Conservation (phyloP, 2,797 vertebrate genomes). For the Coccyzus lansbergi region DNA sequence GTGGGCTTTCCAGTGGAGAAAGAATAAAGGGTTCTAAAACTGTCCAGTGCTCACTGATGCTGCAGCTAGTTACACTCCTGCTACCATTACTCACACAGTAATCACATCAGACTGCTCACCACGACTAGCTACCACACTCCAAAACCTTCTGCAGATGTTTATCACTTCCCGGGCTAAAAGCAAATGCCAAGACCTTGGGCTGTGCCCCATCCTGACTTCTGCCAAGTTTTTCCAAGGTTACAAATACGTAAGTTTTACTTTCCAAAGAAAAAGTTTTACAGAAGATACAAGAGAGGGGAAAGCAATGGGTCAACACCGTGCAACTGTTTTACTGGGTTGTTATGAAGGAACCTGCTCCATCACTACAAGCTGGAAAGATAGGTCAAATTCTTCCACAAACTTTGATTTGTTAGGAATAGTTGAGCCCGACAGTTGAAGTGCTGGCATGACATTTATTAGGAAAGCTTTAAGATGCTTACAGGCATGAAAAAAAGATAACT, state of each 20-base stretch:
- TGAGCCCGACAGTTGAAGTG: fast-evolving
- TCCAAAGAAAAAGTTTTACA: background rate
- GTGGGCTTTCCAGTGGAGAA: background rate
- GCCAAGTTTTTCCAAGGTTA: background rate
- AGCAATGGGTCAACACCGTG: fast-evolving
- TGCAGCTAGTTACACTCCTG: background rate
- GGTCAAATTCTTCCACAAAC: background rate
- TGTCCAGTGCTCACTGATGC: background rate
- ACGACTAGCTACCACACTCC: fast-evolving
- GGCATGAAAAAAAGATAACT: background rate
- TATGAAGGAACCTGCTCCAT: background rate
- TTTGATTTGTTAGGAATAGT: background rate
- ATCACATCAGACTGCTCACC: background rate
- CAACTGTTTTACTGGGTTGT: background rate
- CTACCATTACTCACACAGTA: too few relatives aligned
- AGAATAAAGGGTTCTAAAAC: background rate
- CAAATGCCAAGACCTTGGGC: background rate
- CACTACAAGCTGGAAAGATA: background rate
- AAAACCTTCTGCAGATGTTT: background rate
- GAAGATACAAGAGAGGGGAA: background rate
- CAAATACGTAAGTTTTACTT: background rate
- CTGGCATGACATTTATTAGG: background rate
- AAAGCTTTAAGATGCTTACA: background rate
- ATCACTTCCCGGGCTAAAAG: fast-evolving
- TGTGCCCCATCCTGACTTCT: background rate